Evolutionary conservation across 1,140 invertebrate species (phyloP).

Genomic region (Babylonia areolata): DNA sequence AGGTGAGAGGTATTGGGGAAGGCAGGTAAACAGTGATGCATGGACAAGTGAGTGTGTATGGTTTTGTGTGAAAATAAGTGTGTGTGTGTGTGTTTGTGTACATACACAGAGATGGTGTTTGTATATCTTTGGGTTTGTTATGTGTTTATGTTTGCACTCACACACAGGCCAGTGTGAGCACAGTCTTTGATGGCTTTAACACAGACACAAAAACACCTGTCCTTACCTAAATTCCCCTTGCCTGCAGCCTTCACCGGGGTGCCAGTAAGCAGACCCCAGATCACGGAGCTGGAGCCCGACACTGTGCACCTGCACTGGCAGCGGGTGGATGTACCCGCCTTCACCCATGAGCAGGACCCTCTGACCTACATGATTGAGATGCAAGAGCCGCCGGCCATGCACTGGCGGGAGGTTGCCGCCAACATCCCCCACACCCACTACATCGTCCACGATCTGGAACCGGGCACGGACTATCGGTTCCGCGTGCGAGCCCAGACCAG

Average conservation of each 20-base stretch:
- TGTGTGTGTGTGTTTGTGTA: too few relatives aligned
- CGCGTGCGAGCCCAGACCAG: slow-evolving; percentile 62
- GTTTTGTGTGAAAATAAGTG: too few relatives aligned
- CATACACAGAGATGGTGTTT: too few relatives aligned
- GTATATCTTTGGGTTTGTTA: too few relatives aligned
- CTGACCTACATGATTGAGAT: slow-evolving; percentile 71
- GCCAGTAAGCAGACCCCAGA: slow-evolving; percentile 63
- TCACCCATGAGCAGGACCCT: slow-evolving; percentile 55
- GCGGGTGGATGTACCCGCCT: slow-evolving; percentile 65
- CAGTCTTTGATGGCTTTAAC: too few relatives aligned
- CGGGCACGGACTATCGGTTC: slow-evolving; percentile 68
- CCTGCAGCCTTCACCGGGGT: slow-evolving; percentile 67
- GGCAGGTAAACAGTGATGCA: too few relatives aligned
- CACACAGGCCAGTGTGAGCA: too few relatives aligned
- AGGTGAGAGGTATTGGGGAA: too few relatives aligned
- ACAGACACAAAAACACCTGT: too few relatives aligned
- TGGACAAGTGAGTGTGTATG: too few relatives aligned
- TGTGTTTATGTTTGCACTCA: too few relatives aligned
- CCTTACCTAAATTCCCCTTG: too few relatives aligned
- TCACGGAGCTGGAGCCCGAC: slow-evolving; percentile 64
- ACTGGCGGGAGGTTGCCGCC: slow-evolving; percentile 65
- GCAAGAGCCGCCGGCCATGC: slow-evolving; percentile 47
- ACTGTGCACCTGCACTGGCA: slow-evolving; percentile 62
- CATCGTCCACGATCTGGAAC: slow-evolving; percentile 61
- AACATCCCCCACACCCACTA: slow-evolving; percentile 63